A percentile compares a stretch with the other conserved stretches of the same genome.
Evolutionary conservation across 2,113 vertebrate genomes (phyloP).

Genomic region (Sphaerodactylus townsendi): DNA sequence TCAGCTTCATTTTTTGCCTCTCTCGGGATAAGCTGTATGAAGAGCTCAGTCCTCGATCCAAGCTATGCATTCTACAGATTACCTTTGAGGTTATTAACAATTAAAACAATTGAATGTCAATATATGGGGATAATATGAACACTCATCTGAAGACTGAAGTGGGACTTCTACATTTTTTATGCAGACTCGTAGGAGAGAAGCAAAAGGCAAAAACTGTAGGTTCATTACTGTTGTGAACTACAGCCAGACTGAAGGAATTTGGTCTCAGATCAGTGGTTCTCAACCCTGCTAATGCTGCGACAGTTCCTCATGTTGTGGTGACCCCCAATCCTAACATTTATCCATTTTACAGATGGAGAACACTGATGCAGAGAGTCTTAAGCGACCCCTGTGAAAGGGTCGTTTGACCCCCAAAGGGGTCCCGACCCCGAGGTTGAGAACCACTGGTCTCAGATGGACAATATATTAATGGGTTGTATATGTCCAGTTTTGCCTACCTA

Average conservation of each 20-base stretch:
- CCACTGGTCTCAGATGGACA: background rate
- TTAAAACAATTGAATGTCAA: background rate
- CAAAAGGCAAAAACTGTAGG: background rate
- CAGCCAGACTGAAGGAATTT: background rate
- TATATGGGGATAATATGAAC: background rate
- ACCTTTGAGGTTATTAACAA: background rate
- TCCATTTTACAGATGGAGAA: too few relatives aligned
- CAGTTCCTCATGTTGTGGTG: too few relatives aligned
- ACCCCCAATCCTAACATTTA: too few relatives aligned
- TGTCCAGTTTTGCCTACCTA: rapidly evolving
- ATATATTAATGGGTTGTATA: background rate
- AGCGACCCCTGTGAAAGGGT: too few relatives aligned
- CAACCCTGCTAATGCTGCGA: too few relatives aligned
- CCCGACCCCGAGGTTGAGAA: too few relatives aligned
- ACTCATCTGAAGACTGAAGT: rapidly evolving
- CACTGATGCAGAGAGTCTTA: too few relatives aligned
- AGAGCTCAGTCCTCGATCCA: rapidly evolving
- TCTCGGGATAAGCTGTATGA: background rate
- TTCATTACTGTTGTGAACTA: background rate
- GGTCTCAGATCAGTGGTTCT: too few relatives aligned
- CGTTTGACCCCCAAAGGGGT: too few relatives aligned
- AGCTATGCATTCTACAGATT: background rate
- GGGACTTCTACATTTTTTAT: background rate
- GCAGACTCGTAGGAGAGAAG: rapidly evolving
- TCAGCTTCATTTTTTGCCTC: rapidly evolving